Conservation (phyloP, 2,113 vertebrate species). For the Gymnobelideus leadbeateri region DNA sequence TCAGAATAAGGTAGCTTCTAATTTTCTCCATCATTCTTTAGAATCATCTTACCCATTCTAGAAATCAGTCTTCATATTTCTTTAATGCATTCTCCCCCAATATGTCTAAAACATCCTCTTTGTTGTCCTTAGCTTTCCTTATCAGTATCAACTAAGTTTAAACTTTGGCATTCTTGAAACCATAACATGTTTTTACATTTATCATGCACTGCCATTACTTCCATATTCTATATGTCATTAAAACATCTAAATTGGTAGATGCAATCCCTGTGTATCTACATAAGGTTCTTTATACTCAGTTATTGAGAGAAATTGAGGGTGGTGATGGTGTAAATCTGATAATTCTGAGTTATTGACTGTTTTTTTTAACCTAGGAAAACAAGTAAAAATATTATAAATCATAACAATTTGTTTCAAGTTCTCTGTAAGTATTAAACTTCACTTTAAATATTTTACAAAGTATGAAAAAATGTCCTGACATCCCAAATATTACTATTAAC, state of each 20-base stretch:
- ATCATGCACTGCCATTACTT: neutral
- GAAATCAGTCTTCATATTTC: neutral
- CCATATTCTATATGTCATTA: neutral
- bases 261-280: neutral
- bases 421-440: neutral
- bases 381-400: neutral
- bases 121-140: neutral
- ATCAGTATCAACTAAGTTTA: neutral
- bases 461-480: neutral
- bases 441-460: neutral
- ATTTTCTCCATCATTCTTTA: neutral
- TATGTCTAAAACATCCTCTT: neutral
- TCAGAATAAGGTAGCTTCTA: neutral
- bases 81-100: neutral
- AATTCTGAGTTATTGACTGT: neutral
- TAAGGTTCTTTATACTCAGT: neutral
- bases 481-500: neutral
- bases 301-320: neutral
- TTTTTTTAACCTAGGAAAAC: neutral
- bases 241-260: neutral
- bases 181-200: neutral
- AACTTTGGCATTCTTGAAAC: neutral
- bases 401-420: neutral
- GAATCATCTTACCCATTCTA: neutral
- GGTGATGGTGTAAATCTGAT: neutral